A percentile compares a stretch with the other conserved stretches of the same genome.
Conservation (phyloP, 2,888 invertebrate genomes). For the Baccha elongata region DNA sequence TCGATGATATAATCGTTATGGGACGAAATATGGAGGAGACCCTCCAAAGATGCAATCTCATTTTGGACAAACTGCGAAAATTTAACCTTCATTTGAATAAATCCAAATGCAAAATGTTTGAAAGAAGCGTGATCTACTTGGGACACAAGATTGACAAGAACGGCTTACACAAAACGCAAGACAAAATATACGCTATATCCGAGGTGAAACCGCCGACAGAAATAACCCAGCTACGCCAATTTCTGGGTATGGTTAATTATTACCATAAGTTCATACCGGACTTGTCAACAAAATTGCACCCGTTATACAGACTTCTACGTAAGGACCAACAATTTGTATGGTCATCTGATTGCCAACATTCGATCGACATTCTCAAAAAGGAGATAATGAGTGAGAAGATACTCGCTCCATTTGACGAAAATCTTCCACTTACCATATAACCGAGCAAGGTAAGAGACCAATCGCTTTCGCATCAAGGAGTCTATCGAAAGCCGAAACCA, state of each 20-base stretch:
- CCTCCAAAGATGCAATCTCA: conserved; percentile 8
- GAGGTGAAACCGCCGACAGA: conserved; percentile 4
- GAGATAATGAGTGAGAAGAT: conserved; percentile 2
- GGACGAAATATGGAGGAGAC: conserved; percentile 22
- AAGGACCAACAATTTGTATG: background rate
- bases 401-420: conserved; percentile 4
- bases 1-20: conserved; percentile 33
- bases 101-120: conserved; percentile 7
- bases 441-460: too few relatives aligned
- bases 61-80: conserved; percentile 5
- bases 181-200: background rate
- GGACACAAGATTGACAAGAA: conserved; percentile 7
- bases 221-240: background rate
- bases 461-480: background rate
- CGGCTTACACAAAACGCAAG: background rate
- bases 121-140: conserved; percentile 2
- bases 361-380: background rate
- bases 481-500: background rate
- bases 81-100: conserved; percentile 29
- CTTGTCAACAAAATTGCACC: background rate
- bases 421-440: conserved; percentile 14
- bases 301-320: too few relatives aligned
- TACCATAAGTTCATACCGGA: conserved; percentile 9
- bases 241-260: conserved; percentile 11
- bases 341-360: background rate